Evolutionary conservation across 2,888 invertebrate species (phyloP).

Genomic region (Limnephilus marmoratus): DNA sequence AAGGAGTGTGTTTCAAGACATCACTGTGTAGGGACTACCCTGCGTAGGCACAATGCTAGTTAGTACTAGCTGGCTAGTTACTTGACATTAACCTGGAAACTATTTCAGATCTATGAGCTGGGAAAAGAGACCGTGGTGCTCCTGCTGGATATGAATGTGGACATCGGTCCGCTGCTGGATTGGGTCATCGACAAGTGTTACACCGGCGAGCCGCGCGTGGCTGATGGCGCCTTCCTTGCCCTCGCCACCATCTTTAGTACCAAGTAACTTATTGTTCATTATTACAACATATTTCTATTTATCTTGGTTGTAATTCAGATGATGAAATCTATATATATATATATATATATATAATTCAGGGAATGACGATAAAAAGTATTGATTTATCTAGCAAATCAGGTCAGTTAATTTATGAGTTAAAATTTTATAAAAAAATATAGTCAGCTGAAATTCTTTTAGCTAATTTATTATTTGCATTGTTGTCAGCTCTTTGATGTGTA

Average conservation of each 20-base stretch:
- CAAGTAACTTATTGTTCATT: constrained; percentile 77
- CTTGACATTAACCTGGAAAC: too few species aligned
- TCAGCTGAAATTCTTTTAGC: too few species aligned
- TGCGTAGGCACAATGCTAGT: too few species aligned
- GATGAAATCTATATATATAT: not conserved
- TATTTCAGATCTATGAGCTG: constrained; percentile 88
- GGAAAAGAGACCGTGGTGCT: constrained; percentile 96
- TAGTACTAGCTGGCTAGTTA: too few species aligned
- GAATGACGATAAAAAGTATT: not conserved
- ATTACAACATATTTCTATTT: not conserved
- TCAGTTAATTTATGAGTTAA: too few species aligned
- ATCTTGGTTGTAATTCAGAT: not conserved
- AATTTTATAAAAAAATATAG: too few species aligned
- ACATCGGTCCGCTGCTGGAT: constrained; percentile 93
- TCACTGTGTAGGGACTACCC: too few species aligned
- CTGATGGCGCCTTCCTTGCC: constrained; percentile 97
- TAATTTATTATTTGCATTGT: too few species aligned
- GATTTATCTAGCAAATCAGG: too few species aligned
- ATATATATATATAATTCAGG: not conserved
- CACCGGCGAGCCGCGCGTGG: constrained; percentile 92
- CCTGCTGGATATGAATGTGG: constrained; percentile 95
- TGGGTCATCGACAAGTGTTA: constrained; percentile 99
- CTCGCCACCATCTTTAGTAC: constrained; percentile 97
- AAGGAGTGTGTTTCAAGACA: too few species aligned
- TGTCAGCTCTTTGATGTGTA: too few species aligned